Percentiles rank a stretch among this genome's conserved stretches.
phyloP scores from a whole-genome alignment of 2,797 vertebrate genomes.

The Linurgus olivaceus region DNA sequence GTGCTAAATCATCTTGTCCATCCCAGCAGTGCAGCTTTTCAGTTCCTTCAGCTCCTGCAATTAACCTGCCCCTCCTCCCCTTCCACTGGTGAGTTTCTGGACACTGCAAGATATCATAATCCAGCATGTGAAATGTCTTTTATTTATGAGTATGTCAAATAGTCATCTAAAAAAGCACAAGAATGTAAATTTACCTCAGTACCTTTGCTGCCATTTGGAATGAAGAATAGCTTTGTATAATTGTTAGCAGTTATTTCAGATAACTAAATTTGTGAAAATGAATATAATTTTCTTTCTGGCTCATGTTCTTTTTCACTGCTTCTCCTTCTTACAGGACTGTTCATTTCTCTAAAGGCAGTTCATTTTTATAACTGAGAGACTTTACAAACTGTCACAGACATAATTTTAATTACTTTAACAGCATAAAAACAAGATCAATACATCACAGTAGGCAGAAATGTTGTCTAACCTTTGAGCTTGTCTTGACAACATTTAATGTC shows the following conservation, averaged over 20 bases:
- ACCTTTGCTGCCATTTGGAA: not conserved
- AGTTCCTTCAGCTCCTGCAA: not conserved
- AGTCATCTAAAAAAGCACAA: not conserved
- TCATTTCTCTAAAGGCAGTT: not conserved
- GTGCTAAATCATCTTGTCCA: not conserved
- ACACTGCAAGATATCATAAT: not conserved
- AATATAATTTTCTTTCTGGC: not conserved
- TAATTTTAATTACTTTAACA: conserved; percentile 35
- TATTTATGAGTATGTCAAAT: not conserved
- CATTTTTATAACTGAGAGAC: not conserved
- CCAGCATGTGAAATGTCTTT: not conserved
- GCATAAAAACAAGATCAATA: conserved; percentile 21
- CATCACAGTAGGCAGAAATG: conserved; percentile 3
- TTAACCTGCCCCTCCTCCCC: not conserved
- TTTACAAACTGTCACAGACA: not conserved
- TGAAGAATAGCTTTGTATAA: not conserved
- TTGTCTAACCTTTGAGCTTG: not conserved
- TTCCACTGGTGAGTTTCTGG: not conserved
- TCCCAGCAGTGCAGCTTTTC: not conserved
- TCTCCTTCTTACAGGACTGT: not conserved
- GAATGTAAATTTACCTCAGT: not conserved
- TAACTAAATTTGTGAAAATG: not conserved
- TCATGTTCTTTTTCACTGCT: not conserved
- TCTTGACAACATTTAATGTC: not conserved
- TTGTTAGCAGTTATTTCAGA: not conserved